These are phyloP conservation scores for Gymnocypris eckloni DNA, from an alignment of 2,797 vertebrate genomes.

Conservation along the genomic window DNA sequence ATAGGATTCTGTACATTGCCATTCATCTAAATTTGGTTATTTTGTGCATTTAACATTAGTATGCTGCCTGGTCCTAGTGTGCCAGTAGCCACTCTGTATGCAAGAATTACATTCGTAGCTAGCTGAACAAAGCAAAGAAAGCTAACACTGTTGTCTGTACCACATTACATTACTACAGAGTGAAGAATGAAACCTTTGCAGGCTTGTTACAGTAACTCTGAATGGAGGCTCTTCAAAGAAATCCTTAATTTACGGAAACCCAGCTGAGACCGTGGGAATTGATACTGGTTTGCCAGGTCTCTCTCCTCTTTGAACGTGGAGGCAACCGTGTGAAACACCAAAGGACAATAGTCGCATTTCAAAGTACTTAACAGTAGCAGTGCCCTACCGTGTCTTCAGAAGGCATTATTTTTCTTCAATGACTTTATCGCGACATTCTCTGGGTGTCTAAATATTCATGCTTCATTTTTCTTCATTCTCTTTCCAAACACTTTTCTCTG, in stretches of 20 bases:
- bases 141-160: constrained; percentile 72
- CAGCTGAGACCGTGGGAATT: constrained; percentile 68
- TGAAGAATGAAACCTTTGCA: constrained; percentile 72
- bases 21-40: constrained; percentile 94
- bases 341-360: constrained; percentile 72
- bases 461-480: constrained; percentile 15
- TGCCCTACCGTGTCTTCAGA: constrained; percentile 73
- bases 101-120: constrained; percentile 81
- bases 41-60: constrained; percentile 86
- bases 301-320: constrained; percentile 72
- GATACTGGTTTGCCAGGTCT: constrained; percentile 65
- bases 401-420: constrained; percentile 66
- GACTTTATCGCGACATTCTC: constrained; percentile 38
- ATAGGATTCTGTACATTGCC: constrained; percentile 91
- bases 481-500: constrained; percentile 26
- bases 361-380: constrained; percentile 79
- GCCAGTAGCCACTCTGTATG: constrained; percentile 77
- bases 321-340: constrained; percentile 65
- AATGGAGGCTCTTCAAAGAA: constrained; percentile 72
- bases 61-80: constrained; percentile 81
- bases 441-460: constrained; percentile 42
- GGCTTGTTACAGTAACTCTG: constrained; percentile 67
- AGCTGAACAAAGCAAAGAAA: constrained; percentile 77
- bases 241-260: constrained; percentile 67
- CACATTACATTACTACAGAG: constrained; percentile 68